Conservation (phyloP, 2,888 invertebrate species). For the Tridacna crocea region DNA sequence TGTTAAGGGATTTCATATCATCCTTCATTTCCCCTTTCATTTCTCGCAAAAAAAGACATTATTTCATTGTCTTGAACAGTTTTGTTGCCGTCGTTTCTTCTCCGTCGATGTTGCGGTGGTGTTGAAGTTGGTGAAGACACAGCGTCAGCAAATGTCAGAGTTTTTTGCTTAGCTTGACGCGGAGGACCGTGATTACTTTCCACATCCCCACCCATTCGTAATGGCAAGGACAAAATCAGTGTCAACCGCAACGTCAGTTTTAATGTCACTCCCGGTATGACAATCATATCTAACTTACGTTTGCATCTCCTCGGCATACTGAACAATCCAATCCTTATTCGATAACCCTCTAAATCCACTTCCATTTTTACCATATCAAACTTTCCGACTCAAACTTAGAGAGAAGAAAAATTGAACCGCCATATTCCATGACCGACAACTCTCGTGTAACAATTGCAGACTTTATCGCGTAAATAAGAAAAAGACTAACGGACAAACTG, state of each 20-base stretch:
- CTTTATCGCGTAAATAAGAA: too few relatives aligned
- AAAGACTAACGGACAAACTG: too few relatives aligned
- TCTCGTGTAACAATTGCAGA: too few relatives aligned
- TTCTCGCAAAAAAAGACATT: too few relatives aligned
- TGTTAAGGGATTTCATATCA: too few relatives aligned
- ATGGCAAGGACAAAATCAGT: background rate
- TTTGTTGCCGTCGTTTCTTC: background rate
- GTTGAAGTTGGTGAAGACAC: background rate
- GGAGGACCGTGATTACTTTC: background rate
- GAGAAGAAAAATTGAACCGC: background rate
- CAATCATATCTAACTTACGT: background rate
- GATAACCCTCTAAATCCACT: constrained; percentile 2
- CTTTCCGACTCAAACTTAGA: background rate
- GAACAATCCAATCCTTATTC: constrained; percentile 9
- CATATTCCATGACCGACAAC: constrained; percentile 2
- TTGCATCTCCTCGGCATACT: constrained; percentile 2
- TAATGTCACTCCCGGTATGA: background rate
- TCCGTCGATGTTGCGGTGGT: background rate
- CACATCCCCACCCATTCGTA: background rate
- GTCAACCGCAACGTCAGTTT: background rate
- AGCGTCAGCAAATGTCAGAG: background rate
- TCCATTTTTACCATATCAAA: background rate
- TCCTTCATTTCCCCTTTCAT: too few relatives aligned
- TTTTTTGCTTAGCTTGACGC: background rate
- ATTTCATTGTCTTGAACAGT: background rate